Base-by-base conservation (phyloP, 2,888 invertebrate species). In the Unio pictorum region DNA sequence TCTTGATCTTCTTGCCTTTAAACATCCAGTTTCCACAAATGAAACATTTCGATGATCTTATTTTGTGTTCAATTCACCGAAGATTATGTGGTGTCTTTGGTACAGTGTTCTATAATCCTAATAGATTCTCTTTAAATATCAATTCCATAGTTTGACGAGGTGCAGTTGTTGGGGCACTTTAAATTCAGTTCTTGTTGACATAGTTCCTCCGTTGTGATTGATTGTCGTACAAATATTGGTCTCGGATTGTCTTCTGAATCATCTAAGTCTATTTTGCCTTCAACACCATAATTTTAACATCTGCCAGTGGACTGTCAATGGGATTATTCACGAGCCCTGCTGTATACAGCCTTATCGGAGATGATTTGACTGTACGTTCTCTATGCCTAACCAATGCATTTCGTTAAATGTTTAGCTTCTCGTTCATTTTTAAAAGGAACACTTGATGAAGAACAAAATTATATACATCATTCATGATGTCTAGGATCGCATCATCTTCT, bases 351-450 rank as follows among this genome's bases (percentile, higher is more conserved):
- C 65, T 2, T 11, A 74, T 34, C 1, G 71, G 71, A 55, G 69
- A 57, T 20, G 71, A 64, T 15, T 54, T 55, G 15, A 69, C 67
- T 18, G 71, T 74, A n/a, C 74, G 34, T 55, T 72, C 45, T 67
- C 71, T 66, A 55, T 74, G 74, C 17, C 59, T 26, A 23, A 17
- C 54, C 74, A 71, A 74, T 11, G 71, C 74, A 20, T 23, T 30
- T 54, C 61, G 59, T 71, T 71, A 74, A 7, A 64, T 61, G 3
- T 60, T 8, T 58, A 74, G 65, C n/a, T 63, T 74, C 54, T 71
- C 68, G 60, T 74, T 74, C 0, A 74, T 68, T 67, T 23, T 23
- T 23, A 0, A 23, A 23, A 23, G 23, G 23, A 23, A 0, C 23
- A 23, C 23, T 0, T 23, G 56, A 64, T 4, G 71, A 1, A 74